Evolutionary conservation across 2,113 vertebrate genomes (phyloP).

Genomic region (Haemorhous mexicanus): DNA sequence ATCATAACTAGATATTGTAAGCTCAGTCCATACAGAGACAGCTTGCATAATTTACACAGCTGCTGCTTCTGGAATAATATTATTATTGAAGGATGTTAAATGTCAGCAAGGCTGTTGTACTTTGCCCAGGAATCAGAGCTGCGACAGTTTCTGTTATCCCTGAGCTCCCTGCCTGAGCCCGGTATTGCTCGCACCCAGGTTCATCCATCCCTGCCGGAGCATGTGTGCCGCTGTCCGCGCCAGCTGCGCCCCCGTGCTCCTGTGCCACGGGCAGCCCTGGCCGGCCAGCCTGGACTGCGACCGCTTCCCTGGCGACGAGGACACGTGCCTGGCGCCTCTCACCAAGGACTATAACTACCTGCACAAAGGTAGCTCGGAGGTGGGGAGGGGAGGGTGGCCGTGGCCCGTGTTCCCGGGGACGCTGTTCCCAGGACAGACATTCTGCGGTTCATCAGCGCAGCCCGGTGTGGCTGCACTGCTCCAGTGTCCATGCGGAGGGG

Average conservation of each 20-base stretch:
- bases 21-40: background rate
- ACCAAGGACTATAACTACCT: slow-evolving; percentile 68
- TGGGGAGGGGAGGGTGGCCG: background rate
- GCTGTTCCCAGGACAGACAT: background rate
- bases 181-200: slow-evolving; percentile 61
- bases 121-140: background rate
- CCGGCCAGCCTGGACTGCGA: slow-evolving; percentile 80
- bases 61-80: background rate
- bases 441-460: background rate
- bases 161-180: background rate
- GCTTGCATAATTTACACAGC: background rate
- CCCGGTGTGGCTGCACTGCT: accelerated
- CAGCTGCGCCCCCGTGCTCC: slow-evolving; percentile 79
- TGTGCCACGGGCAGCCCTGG: slow-evolving; percentile 83
- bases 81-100: background rate
- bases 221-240: slow-evolving; percentile 81
- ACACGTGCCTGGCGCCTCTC: slow-evolving; percentile 79
- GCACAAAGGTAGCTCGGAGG: slow-evolving; percentile 75
- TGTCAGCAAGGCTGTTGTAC: background rate
- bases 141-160: background rate
- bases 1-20: background rate
- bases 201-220: slow-evolving; percentile 86
- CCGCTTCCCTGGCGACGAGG: slow-evolving; percentile 81
- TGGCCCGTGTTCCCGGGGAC: background rate
- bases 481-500: background rate